phyloP scores from a whole-genome alignment of 2,888 invertebrate genomes.

The Caenorhabditis virilis region DNA sequence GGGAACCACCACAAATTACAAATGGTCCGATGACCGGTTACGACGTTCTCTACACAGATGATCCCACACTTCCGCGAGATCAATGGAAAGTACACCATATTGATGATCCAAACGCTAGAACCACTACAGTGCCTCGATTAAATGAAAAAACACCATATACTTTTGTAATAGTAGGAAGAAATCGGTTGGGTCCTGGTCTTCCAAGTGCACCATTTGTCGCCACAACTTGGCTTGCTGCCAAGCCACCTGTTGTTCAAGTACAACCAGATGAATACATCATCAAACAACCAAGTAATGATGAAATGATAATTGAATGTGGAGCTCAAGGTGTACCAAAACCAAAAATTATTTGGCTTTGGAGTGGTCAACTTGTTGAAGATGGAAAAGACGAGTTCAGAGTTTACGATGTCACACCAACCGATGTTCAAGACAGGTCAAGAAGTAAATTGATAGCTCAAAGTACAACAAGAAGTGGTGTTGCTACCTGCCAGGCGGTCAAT shows the following conservation, averaged over 20 bases:
- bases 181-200: conserved; percentile 64
- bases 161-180: conserved; percentile 62
- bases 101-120: conserved; percentile 52
- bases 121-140: conserved; percentile 51
- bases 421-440: conserved; percentile 55
- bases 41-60: conserved; percentile 64
- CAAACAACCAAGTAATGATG: conserved; percentile 58
- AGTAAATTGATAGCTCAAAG: conserved; percentile 62
- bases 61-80: conserved; percentile 56
- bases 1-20: conserved; percentile 64
- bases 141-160: conserved; percentile 64
- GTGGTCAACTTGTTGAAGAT: conserved; percentile 61
- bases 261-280: conserved; percentile 53
- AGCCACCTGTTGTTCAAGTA: conserved; percentile 52
- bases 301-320: conserved; percentile 61
- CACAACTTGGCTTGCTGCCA: conserved; percentile 58
- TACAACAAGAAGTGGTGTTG: conserved; percentile 61
- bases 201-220: conserved; percentile 56
- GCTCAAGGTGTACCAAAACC: conserved; percentile 66
- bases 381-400: conserved; percentile 67
- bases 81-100: conserved; percentile 55
- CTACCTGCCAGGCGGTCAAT: conserved; percentile 62
- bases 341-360: conserved; percentile 67
- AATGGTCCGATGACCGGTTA: conserved; percentile 66
- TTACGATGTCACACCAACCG: conserved; percentile 61